Base-by-base conservation (phyloP, 2,797 vertebrate species). In the Onychomys torridus region DNA sequence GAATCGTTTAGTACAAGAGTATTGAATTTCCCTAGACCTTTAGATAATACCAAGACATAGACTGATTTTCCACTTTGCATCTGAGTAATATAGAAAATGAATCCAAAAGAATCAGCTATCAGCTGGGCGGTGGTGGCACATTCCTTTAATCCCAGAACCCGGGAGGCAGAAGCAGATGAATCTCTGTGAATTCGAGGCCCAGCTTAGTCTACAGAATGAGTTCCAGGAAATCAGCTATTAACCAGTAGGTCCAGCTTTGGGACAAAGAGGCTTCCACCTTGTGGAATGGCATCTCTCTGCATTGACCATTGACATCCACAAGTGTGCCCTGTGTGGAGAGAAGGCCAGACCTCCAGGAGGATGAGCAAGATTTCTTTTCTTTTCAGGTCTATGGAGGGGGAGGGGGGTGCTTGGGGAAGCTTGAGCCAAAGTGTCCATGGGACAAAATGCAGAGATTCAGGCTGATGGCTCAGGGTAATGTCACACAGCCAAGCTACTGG, bases 341-440 rank as follows among this genome's bases (percentile, higher is more conserved):
- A 49, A 69, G 49, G 61, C 19, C 19, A 49, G 73, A 8, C 19
- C 43, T 40, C 40, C 10, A 9, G 5, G 9, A 52, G 52, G 49
- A 8, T 67, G 8, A 55, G 10, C 10, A 63, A 82, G n/a, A 9
- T 46, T 67, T 63, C 25, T 61, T 73, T 93, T 76, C 71, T 6
- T 95, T 69, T 84, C 0, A 3, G n/a, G 49, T 69, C 49, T 34
- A 1, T 12, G 61, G 34, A 40, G 61, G n/a, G 90, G 91, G 29
- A 77, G 29, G 49, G 49, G 6, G 29, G 49, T 43, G 6, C 34
- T 59, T 59, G 59, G 83, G 7, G 59, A 32, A 83, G 25, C 52
- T 40, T 1, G 0, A 5, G 23, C 25, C 32, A 27, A 29, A 57
- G 32, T 25, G 55, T 14, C 6, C 21, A 1, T 9, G n/a, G 34